A percentile compares a stretch with the other conserved stretches of the same genome.
These are phyloP conservation scores for Siniperca obscura DNA, from an alignment of 2,797 vertebrate species.

Conservation along the genomic window DNA sequence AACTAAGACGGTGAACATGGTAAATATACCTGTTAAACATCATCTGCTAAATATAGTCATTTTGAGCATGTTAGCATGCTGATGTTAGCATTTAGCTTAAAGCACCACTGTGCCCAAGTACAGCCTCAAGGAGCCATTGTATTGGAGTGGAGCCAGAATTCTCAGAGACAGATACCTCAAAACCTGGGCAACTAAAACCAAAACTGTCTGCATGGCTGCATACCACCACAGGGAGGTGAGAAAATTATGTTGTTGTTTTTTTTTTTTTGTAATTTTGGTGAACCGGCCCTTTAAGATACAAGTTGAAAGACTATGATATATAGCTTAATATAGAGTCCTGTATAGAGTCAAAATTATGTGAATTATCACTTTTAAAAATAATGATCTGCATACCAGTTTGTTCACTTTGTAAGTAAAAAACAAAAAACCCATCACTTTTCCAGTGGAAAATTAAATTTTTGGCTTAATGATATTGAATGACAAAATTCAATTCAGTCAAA, in stretches of 20 bases:
- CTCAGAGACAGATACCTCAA: neutral
- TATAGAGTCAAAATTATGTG: neutral
- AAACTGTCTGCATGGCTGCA: neutral
- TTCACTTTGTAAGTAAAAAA: neutral
- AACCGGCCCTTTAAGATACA: neutral
- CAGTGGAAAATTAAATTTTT: neutral
- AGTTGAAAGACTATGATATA: neutral
- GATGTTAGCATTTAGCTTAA: too few relatives aligned
- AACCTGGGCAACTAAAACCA: neutral
- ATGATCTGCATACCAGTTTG: neutral
- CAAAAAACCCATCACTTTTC: neutral
- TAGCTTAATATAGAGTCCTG: neutral
- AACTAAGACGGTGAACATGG: neutral
- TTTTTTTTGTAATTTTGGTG: neutral
- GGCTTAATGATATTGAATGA: neutral
- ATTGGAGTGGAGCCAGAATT: neutral
- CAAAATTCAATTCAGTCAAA: neutral
- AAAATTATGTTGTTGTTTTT: neutral
- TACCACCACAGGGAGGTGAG: neutral
- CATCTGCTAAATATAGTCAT: too few relatives aligned
- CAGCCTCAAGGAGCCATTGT: neutral
- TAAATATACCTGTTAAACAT: neutral
- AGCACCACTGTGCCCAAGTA: too few relatives aligned
- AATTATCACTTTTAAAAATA: neutral
- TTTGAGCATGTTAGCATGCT: too few relatives aligned